Conservation (phyloP, 2,113 vertebrate species). For the Seriola rivoliana region DNA sequence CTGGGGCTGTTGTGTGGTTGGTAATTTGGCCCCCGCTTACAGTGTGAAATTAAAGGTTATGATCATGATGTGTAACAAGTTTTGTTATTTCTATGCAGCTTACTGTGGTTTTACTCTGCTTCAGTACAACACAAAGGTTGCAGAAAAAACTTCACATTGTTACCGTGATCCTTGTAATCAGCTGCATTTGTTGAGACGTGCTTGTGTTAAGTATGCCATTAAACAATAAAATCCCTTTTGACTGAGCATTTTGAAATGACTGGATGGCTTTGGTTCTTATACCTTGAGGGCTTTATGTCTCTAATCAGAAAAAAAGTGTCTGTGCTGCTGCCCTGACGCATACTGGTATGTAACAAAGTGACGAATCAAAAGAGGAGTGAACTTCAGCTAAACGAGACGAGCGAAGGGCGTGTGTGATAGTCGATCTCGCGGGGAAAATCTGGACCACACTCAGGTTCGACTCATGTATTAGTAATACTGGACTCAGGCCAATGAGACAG, state of each 20-base stretch:
- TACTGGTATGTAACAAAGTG: not conserved
- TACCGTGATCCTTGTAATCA: not conserved
- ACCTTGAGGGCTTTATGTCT: not conserved
- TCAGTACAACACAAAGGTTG: too few species aligned
- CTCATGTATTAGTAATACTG: not conserved
- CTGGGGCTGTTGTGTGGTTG: not conserved
- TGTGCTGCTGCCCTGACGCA: too few species aligned
- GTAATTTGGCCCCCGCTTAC: too few species aligned
- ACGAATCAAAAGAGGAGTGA: constrained; percentile 55
- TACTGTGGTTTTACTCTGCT: too few species aligned
- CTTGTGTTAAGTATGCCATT: not conserved
- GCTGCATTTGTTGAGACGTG: not conserved
- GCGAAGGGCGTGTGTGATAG: constrained; percentile 11
- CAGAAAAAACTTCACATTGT: too few species aligned
- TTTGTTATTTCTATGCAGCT: too few species aligned
- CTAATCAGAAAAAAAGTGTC: not conserved
- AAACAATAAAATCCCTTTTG: not conserved
- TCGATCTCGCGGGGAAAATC: not conserved
- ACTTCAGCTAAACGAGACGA: not conserved
- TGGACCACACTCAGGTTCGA: not conserved
- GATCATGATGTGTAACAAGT: too few species aligned
- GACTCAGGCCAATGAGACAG: constrained; percentile 39
- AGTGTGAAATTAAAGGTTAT: too few species aligned
- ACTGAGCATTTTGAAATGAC: not conserved
- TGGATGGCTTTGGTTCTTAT: too few species aligned